Base-by-base conservation (phyloP, 2,113 vertebrate genomes). In the Litocranius walleri region DNA sequence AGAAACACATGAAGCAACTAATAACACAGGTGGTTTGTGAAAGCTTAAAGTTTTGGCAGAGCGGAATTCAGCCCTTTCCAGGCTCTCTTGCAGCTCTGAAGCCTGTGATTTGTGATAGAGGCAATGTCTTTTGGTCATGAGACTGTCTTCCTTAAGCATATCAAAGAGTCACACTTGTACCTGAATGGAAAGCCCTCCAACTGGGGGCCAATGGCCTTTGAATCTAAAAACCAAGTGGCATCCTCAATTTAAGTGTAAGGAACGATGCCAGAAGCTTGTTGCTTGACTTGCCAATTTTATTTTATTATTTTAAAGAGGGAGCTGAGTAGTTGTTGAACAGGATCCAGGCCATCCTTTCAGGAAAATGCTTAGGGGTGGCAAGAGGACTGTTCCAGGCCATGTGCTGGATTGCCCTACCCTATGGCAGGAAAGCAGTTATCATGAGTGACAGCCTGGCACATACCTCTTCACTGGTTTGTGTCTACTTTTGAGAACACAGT, bases 351-450 rank as follows among this genome's bases (percentile, higher is more conserved):
- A 77, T 57, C n/a, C 45, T 77, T 54, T 78, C 23, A 30, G 30
- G 45, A 21, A 71, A 94, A 50, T 36, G 21, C 74, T 80, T 59
- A 87, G 29, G 17, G 19, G 30, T n/a, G 54, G 43, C 29, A 64
- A 64, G 82, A 88, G 12, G 89, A 57, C 21, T 2, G 0, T 71
- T 77, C 7, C 29, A 82, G 86, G 57, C 19, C n/a, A 1, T 48
- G 29, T 74, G 50, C 36, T 40, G 16, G 52, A 50, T 12, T 57
- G 17, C 36, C 40, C 33, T 52, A 8, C 48, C 93, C 97, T 97
- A 80, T 27, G 97, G 96, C 97, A 94, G 97, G 97, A 74, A 74
- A 98, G 95, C 77, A 97, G 97, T 96, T 80, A 88, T 80, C 59
- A 23, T 27, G 19, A 52, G 48, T 85, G 97, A 90, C 81, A 97